Evolutionary conservation across 2,888 invertebrate species (phyloP), one percentile per base, ranked within the genome.

Genomic region (Lamproptera curius): DNA sequence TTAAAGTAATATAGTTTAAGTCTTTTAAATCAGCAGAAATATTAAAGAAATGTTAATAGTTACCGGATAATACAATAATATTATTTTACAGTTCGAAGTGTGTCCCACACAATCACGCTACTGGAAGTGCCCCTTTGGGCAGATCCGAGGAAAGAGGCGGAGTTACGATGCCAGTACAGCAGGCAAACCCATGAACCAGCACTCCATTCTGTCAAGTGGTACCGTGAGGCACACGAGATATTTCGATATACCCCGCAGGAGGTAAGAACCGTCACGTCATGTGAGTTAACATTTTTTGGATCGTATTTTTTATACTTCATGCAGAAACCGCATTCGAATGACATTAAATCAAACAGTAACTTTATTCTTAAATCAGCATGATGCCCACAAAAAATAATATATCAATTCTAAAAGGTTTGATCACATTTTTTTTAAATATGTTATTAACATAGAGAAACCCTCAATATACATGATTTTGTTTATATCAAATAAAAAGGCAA

Each of bases 201-300:
- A 1, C 88, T 94, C 6, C 94, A 94, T 76, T 91, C 93, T 26
- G 92, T 94, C 68, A 93, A 93, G 81, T 94, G 94, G 94, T 94
- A 93, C 81, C 83, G 91, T 51, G 91, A 90, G 45, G 89, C 88
- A 38, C 69, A 84, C 55, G 86, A 87, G 67, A 85, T 86, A 50
- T 86, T 86, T 61, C 61, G 85, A 52, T 86, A 83, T 34, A 85
- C 83, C 1, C 82, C 81, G 0, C 80, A 79, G 46, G 84, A 82
- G 80, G 85, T 85, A 53, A 63, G 61, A n/a, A n/a, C n/a, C n/a
- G n/a, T n/a, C n/a, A n/a, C n/a, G n/a, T n/a, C n/a, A n/a, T 9
- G 9, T 16, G 9, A 10, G 16, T 17, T 35, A 15, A 11, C 38
- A 35, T 35, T 15, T 14, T 15, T 35, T 9, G 5, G n/a, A n/a